Conservation (phyloP, 2,888 invertebrate genomes). For the Amphipoea lucens region DNA sequence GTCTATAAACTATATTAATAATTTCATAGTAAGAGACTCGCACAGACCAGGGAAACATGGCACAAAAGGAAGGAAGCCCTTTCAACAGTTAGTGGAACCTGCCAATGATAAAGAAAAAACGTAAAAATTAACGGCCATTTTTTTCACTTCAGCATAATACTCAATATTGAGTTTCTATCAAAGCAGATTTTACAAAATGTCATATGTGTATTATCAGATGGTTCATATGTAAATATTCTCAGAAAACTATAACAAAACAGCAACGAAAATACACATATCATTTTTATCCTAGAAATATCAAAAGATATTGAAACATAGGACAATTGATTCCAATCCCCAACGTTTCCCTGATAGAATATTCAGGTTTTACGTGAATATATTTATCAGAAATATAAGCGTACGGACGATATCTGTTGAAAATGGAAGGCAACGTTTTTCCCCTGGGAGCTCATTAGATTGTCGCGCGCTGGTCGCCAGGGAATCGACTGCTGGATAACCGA, state of each 20-base stretch:
- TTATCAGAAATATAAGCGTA: constrained; percentile 68
- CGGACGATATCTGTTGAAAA: constrained; percentile 72
- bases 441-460: constrained; percentile 80
- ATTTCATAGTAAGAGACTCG: neutral
- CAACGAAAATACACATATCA: constrained; percentile 53
- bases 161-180: neutral
- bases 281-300: constrained; percentile 49
- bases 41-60: neutral
- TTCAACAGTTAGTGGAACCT: neutral
- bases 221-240: neutral
- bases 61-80: neutral
- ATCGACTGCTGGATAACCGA: constrained; percentile 69
- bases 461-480: constrained; percentile 70
- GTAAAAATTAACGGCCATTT: neutral
- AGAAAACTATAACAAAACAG: constrained; percentile 24
- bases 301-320: constrained; percentile 67
- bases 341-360: constrained; percentile 67
- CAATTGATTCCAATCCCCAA: constrained; percentile 66
- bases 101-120: neutral
- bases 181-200: neutral
- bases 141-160: neutral
- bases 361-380: constrained; percentile 67
- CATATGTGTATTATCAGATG: too few relatives aligned
- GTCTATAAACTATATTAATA: neutral
- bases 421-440: constrained; percentile 72